phyloP scores from a whole-genome alignment of 2,888 invertebrate genomes.

The Eristalinus sepulchralis region DNA sequence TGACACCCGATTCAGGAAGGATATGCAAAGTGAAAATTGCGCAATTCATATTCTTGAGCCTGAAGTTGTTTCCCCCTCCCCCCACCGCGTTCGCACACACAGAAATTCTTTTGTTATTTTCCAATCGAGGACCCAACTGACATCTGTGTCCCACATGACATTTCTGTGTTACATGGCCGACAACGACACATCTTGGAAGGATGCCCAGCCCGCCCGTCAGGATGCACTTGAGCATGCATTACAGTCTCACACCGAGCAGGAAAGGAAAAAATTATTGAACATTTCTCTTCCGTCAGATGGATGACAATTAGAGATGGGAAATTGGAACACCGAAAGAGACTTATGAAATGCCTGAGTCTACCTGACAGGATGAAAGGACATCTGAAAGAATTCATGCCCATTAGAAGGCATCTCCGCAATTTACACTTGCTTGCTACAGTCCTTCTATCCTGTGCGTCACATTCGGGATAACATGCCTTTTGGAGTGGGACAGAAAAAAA shows the following conservation, averaged over 20 bases:
- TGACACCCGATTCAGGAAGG: slow-evolving; percentile 24
- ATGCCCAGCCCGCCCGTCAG: slow-evolving; percentile 45
- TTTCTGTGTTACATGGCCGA: slow-evolving; percentile 43
- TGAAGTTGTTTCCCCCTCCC: neutral
- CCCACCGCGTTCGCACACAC: neutral
- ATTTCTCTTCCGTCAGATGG: slow-evolving; percentile 28
- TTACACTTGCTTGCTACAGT: slow-evolving; percentile 42
- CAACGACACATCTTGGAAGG: slow-evolving; percentile 36
- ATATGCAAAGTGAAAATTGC: slow-evolving; percentile 7
- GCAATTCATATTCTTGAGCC: slow-evolving; percentile 31
- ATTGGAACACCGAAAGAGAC: slow-evolving; percentile 42
- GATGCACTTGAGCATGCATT: slow-evolving; percentile 26
- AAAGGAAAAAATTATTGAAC: slow-evolving; percentile 57
- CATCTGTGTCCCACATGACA: slow-evolving; percentile 65
- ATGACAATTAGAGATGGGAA: slow-evolving; percentile 62
- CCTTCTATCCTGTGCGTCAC: slow-evolving; percentile 32
- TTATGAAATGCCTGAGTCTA: slow-evolving; percentile 44
- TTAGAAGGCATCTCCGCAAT: slow-evolving; percentile 29
- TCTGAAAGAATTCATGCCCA: slow-evolving; percentile 45
- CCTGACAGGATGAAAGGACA: slow-evolving; percentile 57
- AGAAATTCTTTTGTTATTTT: slow-evolving; percentile 27
- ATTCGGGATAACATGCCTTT: slow-evolving; percentile 38
- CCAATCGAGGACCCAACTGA: slow-evolving; percentile 48
- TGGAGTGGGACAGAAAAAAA: slow-evolving; percentile 2
- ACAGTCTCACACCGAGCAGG: neutral